Evolutionary conservation across 2,888 invertebrate genomes (phyloP).

Genomic region (Schrankia costaestrigalis): DNA sequence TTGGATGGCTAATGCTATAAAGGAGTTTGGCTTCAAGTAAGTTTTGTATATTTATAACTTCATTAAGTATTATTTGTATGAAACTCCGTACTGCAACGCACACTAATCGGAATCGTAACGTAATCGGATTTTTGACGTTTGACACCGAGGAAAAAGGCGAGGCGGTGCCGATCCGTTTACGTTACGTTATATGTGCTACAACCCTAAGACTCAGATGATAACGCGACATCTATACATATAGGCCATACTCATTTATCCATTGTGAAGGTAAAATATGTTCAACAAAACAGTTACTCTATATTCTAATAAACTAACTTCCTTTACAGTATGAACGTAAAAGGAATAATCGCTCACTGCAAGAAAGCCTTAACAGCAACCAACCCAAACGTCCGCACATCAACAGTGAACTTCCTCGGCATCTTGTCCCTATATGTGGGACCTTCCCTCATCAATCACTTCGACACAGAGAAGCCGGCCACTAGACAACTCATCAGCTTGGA

Average conservation of each 20-base stretch:
- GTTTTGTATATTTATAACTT: slow-evolving; percentile 39
- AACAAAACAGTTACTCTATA: too few species aligned
- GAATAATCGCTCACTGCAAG: slow-evolving; percentile 87
- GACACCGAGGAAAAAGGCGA: too few species aligned
- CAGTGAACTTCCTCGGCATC: slow-evolving; percentile 87
- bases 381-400: slow-evolving; percentile 89
- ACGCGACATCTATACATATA: too few species aligned
- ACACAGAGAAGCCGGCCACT: slow-evolving; percentile 91
- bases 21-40: slow-evolving; percentile 93
- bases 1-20: slow-evolving; percentile 89
- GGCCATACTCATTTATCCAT: too few species aligned
- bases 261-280: too few species aligned
- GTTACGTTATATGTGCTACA: too few species aligned
- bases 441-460: slow-evolving; percentile 87
- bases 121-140: too few species aligned
- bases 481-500: slow-evolving; percentile 92
- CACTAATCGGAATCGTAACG: too few species aligned
- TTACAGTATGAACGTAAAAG: slow-evolving; percentile 84
- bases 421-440: slow-evolving; percentile 92
- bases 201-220: too few species aligned
- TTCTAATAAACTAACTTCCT: too few species aligned
- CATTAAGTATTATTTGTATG: neutral
- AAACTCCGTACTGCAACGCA: too few species aligned
- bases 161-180: too few species aligned
- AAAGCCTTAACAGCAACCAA: slow-evolving; percentile 92